Percentiles rank a stretch among this genome's conserved stretches.
These are phyloP conservation scores for Chelonia mydas DNA, from an alignment of 2,797 vertebrate species.

Conservation along the genomic window DNA sequence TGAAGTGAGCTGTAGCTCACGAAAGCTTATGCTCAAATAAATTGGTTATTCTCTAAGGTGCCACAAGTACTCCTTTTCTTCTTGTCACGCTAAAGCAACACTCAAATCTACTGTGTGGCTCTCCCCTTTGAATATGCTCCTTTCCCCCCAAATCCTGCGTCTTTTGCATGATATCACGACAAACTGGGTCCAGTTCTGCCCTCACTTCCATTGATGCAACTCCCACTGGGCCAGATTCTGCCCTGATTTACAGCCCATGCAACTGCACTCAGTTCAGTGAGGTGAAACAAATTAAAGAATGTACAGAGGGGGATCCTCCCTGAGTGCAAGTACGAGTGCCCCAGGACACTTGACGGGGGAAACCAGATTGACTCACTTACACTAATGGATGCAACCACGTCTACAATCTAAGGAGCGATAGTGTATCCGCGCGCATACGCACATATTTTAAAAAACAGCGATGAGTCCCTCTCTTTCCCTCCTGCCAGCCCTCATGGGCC, in stretches of 20 bases:
- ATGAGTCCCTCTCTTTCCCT: neutral
- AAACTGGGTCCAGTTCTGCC: neutral
- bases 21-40: too few species aligned
- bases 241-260: rapidly evolving
- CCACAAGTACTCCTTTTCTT: too few species aligned
- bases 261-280: neutral
- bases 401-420: neutral
- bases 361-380: neutral
- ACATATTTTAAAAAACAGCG: neutral
- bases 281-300: neutral
- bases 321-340: neutral
- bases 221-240: neutral
- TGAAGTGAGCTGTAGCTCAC: too few species aligned
- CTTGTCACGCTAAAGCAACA: neutral
- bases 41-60: too few species aligned
- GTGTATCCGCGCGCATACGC: neutral
- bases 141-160: neutral
- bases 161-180: neutral
- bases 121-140: neutral
- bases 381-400: neutral
- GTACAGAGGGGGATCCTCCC: neutral
- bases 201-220: neutral
- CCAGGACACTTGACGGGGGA: neutral
- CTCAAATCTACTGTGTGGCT: rapidly evolving
- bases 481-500: neutral